Percentiles rank a stretch among this genome's conserved stretches.
These are phyloP conservation scores for Psettodes erumei DNA, from an alignment of 2,113 vertebrate species.

Conservation along the genomic window DNA sequence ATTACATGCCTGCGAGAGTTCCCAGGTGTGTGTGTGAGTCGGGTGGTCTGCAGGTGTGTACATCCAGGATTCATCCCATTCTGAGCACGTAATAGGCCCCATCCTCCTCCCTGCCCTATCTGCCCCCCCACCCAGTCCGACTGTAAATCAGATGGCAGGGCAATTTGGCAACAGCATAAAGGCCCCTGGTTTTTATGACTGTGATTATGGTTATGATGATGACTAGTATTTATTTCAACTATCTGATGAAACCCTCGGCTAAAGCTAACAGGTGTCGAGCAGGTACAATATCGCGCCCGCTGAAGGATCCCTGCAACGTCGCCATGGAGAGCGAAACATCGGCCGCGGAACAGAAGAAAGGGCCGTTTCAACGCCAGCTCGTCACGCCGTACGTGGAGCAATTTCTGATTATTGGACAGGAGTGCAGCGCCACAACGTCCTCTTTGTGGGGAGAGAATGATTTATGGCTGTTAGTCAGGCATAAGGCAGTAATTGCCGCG, in stretches of 20 bases:
- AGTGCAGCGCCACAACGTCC: slow-evolving; percentile 72
- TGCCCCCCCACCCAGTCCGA: slow-evolving; percentile 35
- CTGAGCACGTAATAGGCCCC: slow-evolving; percentile 46
- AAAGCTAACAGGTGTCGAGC: slow-evolving; percentile 82
- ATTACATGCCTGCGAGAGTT: slow-evolving; percentile 60
- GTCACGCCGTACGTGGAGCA: slow-evolving; percentile 61
- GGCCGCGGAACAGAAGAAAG: slow-evolving; percentile 72
- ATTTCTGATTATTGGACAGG: slow-evolving; percentile 80
- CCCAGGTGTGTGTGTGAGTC: slow-evolving; percentile 68
- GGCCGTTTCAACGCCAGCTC: slow-evolving; percentile 69
- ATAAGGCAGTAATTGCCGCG: slow-evolving; percentile 78
- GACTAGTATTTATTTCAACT: slow-evolving; percentile 83
- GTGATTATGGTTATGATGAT: slow-evolving; percentile 84
- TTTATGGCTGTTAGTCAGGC: slow-evolving; percentile 75
- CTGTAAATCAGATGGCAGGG: slow-evolving; percentile 80
- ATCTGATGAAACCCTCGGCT: slow-evolving; percentile 79
- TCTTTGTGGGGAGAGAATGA: slow-evolving; percentile 76
- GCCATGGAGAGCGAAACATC: slow-evolving; percentile 65
- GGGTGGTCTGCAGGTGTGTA: slow-evolving; percentile 74
- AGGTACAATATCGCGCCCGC: slow-evolving; percentile 79
- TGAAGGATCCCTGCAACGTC: slow-evolving; percentile 82
- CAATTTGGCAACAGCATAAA: slow-evolving; percentile 82
- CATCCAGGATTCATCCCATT: slow-evolving; percentile 58
- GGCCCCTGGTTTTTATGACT: slow-evolving; percentile 77
- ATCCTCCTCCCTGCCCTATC: slow-evolving; percentile 53